phyloP scores from a whole-genome alignment of 2,888 invertebrate species.

The Cloeon dipterum region DNA sequence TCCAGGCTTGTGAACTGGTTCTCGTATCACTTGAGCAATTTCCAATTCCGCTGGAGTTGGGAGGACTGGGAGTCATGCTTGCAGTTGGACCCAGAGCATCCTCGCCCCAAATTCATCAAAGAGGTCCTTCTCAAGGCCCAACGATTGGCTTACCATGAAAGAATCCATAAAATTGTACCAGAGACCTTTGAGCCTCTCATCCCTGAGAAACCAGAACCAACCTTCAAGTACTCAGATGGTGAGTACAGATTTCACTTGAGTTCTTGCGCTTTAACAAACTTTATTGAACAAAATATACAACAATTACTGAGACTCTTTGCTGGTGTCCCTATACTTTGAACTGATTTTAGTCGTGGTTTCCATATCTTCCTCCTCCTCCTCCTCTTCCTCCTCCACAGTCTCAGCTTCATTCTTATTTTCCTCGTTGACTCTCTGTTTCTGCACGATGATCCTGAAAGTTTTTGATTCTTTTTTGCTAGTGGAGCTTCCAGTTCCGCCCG shows the following conservation, averaged over 20 bases:
- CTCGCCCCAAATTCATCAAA: slow-evolving; percentile 80
- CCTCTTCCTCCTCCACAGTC: no score
- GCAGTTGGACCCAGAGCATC: slow-evolving; percentile 66
- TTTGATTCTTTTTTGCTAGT: no score
- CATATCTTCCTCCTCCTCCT: no score
- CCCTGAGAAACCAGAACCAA: slow-evolving; percentile 63
- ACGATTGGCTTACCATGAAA: slow-evolving; percentile 80
- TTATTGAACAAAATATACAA: not conserved
- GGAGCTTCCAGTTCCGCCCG: no score
- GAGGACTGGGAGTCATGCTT: slow-evolving; percentile 82
- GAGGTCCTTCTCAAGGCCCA: slow-evolving; percentile 80
- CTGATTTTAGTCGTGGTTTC: no score
- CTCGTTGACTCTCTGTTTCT: no score
- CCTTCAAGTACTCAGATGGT: slow-evolving; percentile 76
- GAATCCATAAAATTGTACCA: slow-evolving; percentile 82
- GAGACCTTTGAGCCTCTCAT: slow-evolving; percentile 62
- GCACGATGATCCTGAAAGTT: no score
- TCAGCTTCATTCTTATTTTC: no score
- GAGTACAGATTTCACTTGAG: slow-evolving; percentile 16
- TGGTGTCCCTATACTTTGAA: no score
- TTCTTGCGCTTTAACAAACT: not conserved
- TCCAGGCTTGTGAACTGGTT: slow-evolving; percentile 89
- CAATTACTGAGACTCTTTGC: not conserved
- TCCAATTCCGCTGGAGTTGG: slow-evolving; percentile 99
- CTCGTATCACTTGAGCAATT: slow-evolving; percentile 94